Evolutionary conservation across 2,797 vertebrate species (phyloP), one percentile per base, ranked within the genome.

Genomic region (Aselliscus stoliczkanus): DNA sequence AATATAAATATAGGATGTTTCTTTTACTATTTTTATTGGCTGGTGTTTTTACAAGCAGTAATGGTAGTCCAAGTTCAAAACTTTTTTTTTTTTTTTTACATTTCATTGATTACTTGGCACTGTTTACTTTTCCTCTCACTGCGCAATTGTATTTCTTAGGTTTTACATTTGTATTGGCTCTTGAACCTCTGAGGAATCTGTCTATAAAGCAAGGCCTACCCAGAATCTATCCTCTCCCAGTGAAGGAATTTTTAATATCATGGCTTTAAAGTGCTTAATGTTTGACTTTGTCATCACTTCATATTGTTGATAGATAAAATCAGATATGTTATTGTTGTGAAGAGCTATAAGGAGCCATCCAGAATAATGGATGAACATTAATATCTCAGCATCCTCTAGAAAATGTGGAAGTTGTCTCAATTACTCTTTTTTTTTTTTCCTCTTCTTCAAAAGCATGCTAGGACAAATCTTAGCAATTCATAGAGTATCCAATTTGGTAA

Each of bases 231-330:
- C 70, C 75, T 52, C 76, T 47, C 89, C 94, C 94, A 90, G 17
- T 21, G 5, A 79, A 97, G 77, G 89, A 97, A 96, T 96, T 97
- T 97, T 97, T 97, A 96, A 97, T 79, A 82, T 96, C 79, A 93
- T 85, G 23, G 90, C 84, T 81, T 97, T 92, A 93, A 87, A 94
- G 84, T 92, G 72, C 60, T 94, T 94, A 90, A n/a, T 20, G 14
- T 47, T 83, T 89, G 94, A 58, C 90, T 96, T 97, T 97, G 88
- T 97, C 64, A 96, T 90, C 73, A 92, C 72, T 96, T 88, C 73
- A 87, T 65, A 88, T 64, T 96, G 73, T 94, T 96, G 58, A 37
- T 23, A 76, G 87, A 86, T 95, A 75, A 91, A 96, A 89, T 93
- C 79, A 87, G n/a, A 87, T 77, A 83, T 91, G 76, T 54, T 87